Evolutionary conservation across 2,113 vertebrate species (phyloP).

Genomic region (Macrotis lagotis): DNA sequence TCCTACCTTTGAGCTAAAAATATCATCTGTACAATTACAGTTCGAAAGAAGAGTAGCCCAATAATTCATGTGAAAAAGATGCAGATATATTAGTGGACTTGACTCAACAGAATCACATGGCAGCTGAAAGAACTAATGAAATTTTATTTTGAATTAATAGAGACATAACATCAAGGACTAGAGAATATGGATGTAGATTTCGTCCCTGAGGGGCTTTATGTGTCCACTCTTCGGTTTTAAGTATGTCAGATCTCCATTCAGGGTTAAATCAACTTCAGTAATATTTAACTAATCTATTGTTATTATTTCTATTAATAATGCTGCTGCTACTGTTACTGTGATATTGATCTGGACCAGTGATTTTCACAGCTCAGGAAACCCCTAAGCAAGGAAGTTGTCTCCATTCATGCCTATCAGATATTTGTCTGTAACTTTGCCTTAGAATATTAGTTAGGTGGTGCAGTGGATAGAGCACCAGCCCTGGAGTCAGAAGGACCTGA

Average conservation of each 20-base stretch:
- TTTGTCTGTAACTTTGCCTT: background rate
- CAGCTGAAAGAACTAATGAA: background rate
- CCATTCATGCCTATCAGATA: background rate
- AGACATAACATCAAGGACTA: background rate
- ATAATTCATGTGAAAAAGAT: background rate
- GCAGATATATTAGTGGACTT: background rate
- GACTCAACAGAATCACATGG: background rate
- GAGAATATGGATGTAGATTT: background rate
- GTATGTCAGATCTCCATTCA: background rate
- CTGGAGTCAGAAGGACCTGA: no score
- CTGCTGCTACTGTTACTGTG: background rate
- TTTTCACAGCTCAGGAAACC: background rate
- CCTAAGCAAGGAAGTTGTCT: background rate
- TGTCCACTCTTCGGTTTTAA: background rate
- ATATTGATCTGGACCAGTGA: background rate
- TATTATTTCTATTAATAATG: background rate
- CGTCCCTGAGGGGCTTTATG: background rate
- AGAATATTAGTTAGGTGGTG: no score
- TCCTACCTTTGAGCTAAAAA: no score
- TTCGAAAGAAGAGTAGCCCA: background rate
- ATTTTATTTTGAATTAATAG: background rate
- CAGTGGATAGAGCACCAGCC: no score
- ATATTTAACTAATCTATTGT: background rate
- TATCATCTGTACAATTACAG: background rate
- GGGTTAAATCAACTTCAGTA: background rate